Conservation (phyloP, 30 jellyfish, hydroid and myxozoan species). For the Cassiopea andromeda region DNA sequence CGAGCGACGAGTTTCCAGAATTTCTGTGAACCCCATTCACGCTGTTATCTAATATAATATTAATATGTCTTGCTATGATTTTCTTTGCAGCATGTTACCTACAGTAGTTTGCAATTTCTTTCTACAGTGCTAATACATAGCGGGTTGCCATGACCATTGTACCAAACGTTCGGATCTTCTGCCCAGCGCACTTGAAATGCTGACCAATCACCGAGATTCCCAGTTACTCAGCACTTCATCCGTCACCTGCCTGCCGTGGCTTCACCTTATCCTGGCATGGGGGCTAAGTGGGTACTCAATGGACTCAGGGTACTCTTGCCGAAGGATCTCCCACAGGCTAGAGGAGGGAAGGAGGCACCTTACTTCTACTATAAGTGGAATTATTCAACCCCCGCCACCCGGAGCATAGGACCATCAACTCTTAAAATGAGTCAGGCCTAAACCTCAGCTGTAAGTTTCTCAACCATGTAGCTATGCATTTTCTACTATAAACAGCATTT, state of each 20-base stretch:
- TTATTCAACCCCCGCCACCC: constrained; percentile 5
- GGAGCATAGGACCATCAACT: neutral
- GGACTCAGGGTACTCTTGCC: too few relatives aligned
- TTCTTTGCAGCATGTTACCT: neutral
- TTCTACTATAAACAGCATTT: too few relatives aligned
- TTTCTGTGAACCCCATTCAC: neutral
- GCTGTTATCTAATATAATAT: neutral
- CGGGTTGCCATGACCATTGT: neutral
- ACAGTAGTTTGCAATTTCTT: constrained; percentile 7
- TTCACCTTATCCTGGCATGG: constrained; percentile 14
- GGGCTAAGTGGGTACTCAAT: constrained; percentile 22
- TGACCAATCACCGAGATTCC: constrained; percentile 3
- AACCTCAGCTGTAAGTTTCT: too few relatives aligned
- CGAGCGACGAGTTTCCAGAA: constrained; percentile 13
- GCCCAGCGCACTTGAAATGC: constrained; percentile 9
- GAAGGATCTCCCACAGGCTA: constrained; percentile 10
- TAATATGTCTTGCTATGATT: neutral
- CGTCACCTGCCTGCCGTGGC: constrained; percentile 5
- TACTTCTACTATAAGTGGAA: neutral
- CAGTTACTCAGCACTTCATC: constrained; percentile 1
- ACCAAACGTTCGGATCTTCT: constrained; percentile 1
- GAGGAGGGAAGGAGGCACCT: constrained; percentile 8
- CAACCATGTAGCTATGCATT: too few relatives aligned
- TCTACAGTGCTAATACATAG: constrained; percentile 5
- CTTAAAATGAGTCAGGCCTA: too few relatives aligned